Conservation (phyloP, 2,797 vertebrate genomes). For the Premnoplex brunnescens region DNA sequence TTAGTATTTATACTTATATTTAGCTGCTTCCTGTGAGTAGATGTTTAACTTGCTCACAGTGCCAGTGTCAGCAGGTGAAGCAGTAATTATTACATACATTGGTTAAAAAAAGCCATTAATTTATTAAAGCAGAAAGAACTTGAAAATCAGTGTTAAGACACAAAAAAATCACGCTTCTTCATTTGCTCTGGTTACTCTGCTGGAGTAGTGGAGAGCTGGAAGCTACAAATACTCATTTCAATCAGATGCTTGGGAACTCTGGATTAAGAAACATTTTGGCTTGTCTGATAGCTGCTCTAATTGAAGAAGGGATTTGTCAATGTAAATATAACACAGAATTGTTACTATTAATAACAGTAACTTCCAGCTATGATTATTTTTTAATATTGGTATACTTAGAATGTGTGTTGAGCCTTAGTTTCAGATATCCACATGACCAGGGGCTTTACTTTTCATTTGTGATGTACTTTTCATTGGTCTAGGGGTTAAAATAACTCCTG, state of each 20-base stretch:
- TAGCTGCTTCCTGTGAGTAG: not conserved
- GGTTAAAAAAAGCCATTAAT: not conserved
- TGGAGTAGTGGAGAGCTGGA: not conserved
- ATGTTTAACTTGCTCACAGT: not conserved
- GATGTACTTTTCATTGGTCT: constrained; percentile 14
- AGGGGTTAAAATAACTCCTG: constrained; percentile 39
- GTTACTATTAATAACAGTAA: not conserved
- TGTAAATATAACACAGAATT: not conserved
- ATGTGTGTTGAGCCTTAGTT: not conserved
- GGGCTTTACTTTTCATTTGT: not conserved
- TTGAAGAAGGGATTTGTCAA: not conserved
- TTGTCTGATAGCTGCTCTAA: not conserved
- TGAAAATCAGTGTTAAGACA: not conserved
- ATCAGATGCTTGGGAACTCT: not conserved
- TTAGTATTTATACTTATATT: not conserved
- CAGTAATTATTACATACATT: not conserved
- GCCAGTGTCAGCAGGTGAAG: not conserved
- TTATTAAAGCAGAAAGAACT: not conserved
- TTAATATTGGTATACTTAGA: not conserved
- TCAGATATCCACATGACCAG: not conserved
- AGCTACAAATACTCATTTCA: not conserved
- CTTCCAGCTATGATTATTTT: not conserved
- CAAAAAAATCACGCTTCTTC: not conserved
- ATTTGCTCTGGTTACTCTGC: not conserved
- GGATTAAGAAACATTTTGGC: not conserved